phyloP scores from a whole-genome alignment of 2,888 invertebrate species.

The Sarcophaga rosellei region DNA sequence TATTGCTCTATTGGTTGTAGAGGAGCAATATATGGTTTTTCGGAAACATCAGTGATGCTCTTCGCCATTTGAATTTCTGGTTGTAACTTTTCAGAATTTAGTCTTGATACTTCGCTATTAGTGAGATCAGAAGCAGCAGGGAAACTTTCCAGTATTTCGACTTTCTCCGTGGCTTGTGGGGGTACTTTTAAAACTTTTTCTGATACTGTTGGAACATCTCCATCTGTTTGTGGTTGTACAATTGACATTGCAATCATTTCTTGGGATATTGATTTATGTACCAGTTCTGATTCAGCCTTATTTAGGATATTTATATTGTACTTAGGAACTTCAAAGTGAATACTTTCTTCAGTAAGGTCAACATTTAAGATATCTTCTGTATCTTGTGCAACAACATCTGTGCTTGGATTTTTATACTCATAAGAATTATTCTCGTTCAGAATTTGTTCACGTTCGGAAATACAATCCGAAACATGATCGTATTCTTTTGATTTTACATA shows the following conservation, averaged over 20 bases:
- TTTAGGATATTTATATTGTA: constrained; percentile 20
- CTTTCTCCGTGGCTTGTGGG: neutral
- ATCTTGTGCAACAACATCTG: no score
- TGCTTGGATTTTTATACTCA: no score
- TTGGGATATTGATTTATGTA: neutral
- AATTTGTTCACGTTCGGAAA: no score
- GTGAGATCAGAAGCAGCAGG: neutral
- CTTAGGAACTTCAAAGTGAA: constrained; percentile 64
- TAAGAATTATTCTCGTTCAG: no score
- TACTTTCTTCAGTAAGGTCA: neutral
- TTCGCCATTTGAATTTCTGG: constrained; percentile 64
- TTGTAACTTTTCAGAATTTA: constrained; percentile 68
- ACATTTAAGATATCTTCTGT: neutral
- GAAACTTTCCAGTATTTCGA: neutral
- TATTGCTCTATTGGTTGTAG: constrained; percentile 72
- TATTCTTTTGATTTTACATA: no score
- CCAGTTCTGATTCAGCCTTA: constrained; percentile 21
- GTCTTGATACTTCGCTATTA: constrained; percentile 68
- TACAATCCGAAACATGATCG: no score
- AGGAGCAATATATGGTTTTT: constrained; percentile 68
- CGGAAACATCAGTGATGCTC: constrained; percentile 62
- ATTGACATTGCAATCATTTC: no score
- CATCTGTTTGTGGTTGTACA: no score
- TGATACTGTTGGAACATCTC: neutral
- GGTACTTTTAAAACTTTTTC: constrained; percentile 12